phyloP scores from a whole-genome alignment of 2,888 invertebrate genomes.

The Epinotia ramella region DNA sequence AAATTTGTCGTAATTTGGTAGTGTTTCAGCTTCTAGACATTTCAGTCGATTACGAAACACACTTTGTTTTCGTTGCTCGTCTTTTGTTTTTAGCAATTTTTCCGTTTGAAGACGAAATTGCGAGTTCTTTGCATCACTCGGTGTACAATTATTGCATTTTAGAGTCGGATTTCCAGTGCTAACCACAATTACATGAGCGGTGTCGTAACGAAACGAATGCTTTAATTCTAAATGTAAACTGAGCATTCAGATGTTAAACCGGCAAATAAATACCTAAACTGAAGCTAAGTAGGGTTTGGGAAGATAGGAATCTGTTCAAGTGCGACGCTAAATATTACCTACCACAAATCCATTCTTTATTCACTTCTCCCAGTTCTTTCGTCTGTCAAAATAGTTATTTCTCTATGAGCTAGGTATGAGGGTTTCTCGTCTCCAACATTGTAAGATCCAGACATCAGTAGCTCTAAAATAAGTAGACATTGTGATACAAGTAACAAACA shows the following conservation, averaged over 20 bases:
- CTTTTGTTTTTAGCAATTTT: slow-evolving; percentile 16
- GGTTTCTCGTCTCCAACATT: too few species aligned
- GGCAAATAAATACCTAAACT: not conserved
- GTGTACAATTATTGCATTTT: slow-evolving; percentile 25
- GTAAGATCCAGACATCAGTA: not conserved
- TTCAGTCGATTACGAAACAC: slow-evolving; percentile 13
- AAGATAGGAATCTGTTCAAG: not conserved
- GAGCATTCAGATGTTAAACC: slow-evolving; percentile 2
- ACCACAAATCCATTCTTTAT: not conserved
- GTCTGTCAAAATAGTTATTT: not conserved
- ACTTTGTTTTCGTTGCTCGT: not conserved
- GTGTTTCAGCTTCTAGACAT: not conserved
- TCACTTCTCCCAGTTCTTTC: not conserved
- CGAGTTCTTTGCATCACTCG: slow-evolving; percentile 16
- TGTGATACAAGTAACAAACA: not conserved
- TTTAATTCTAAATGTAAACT: slow-evolving; percentile 23
- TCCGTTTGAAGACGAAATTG: slow-evolving; percentile 11
- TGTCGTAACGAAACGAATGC: slow-evolving; percentile 39
- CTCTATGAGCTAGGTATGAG: not conserved
- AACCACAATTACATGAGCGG: slow-evolving; percentile 54
- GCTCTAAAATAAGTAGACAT: not conserved
- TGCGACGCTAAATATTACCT: not conserved
- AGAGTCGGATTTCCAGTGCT: slow-evolving; percentile 52
- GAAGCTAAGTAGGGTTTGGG: not conserved
- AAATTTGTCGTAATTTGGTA: not conserved